Conservation (phyloP, 2,888 invertebrate species). For the Thymelicus acteon region DNA sequence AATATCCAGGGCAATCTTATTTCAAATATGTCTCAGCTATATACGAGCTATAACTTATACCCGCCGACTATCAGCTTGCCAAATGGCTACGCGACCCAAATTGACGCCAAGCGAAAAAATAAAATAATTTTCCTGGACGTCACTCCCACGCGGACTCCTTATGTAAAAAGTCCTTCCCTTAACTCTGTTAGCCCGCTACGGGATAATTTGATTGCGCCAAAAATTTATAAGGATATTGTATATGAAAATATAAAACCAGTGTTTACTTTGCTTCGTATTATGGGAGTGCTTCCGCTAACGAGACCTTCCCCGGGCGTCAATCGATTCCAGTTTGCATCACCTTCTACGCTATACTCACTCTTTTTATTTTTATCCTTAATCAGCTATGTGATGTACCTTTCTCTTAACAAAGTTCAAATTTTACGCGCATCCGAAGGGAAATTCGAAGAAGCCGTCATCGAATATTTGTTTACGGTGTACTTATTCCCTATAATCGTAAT, state of each 20-base stretch:
- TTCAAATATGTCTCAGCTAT: constrained; percentile 60
- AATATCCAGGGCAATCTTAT: constrained; percentile 36
- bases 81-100: constrained; percentile 66
- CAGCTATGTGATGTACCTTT: constrained; percentile 85
- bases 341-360: constrained; percentile 85
- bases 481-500: constrained; percentile 87
- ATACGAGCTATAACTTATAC: constrained; percentile 60
- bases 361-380: constrained; percentile 76
- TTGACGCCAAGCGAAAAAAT: constrained; percentile 60
- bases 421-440: constrained; percentile 86
- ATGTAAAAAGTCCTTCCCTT: constrained; percentile 54
- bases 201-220: constrained; percentile 63
- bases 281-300: constrained; percentile 87
- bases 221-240: constrained; percentile 69
- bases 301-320: constrained; percentile 77
- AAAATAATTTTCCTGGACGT: constrained; percentile 74
- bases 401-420: constrained; percentile 86
- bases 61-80: constrained; percentile 56
- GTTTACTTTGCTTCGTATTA: constrained; percentile 70
- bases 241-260: constrained; percentile 80
- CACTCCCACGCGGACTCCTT: constrained; percentile 65
- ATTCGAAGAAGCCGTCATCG: constrained; percentile 91
- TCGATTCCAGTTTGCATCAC: constrained; percentile 76
- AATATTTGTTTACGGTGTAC: constrained; percentile 90
- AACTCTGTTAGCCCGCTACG: constrained; percentile 66